Evolutionary conservation across 2,888 invertebrate species (phyloP), one percentile per base, ranked within the genome.

Genomic region (Laothoe populi): DNA sequence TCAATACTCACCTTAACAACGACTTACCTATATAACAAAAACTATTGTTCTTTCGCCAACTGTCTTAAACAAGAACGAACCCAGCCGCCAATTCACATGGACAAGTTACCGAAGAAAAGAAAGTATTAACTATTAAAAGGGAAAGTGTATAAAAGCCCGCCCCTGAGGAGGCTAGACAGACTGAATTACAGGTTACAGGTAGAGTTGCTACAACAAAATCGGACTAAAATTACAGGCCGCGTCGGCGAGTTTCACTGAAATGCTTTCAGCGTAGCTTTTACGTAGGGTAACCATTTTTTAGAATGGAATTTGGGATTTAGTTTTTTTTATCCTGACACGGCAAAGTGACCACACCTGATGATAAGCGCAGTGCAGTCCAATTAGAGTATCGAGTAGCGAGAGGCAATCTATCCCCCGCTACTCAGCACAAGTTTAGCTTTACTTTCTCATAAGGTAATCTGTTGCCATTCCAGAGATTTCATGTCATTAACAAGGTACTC

Each of bases 181-280:
- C 67, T 69, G 66, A 69, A 72, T 77, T 72, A 73, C 73, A 74
- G 72, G 73, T 67, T 67, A 68, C 62, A 64, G 63, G 65, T 49
- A 63, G 71, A 68, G 67, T 70, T 66, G 63, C 59, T 62, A 59
- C 58, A 48, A 62, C 64, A 65, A 44, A 64, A 67, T 64, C 61
- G 63, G 69, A 64, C 66, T 68, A 69, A 65, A 69, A 74, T 74
- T 53, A 53, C 53, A 53, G 35, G 53, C 19, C 53, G 53, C 53
- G 46, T 46, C 46, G 53, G 53, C 53, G 53, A 53, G 53, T 35
- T 53, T 53, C 53, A 35, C 11, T 53, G 31, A 11, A 53, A 35
- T 35, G 53, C 35, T 53, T 53, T 35, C 35, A 53, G 19, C 35
- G 35, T 16, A 19, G 53, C 53, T 35, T 53, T 31, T 53, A 35